phyloP scores from a whole-genome alignment of 2,888 invertebrate genomes.

The Gasteruption jaculator region DNA sequence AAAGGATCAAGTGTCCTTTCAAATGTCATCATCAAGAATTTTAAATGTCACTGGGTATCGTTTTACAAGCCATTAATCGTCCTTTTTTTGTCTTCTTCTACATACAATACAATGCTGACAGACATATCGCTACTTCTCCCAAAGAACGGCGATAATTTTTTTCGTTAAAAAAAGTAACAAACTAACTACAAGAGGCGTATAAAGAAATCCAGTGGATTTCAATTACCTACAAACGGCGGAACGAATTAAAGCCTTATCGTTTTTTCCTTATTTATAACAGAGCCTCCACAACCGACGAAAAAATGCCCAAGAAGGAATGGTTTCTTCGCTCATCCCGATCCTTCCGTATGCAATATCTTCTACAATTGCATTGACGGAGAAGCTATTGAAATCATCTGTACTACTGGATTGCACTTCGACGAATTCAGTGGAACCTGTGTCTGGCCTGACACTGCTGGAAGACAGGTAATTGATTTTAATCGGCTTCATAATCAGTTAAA shows the following conservation, averaged over 20 bases:
- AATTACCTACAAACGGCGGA: background rate
- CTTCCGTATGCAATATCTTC: conserved; percentile 77
- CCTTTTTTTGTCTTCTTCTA: no score
- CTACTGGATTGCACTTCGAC: conserved; percentile 86
- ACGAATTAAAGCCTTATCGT: conserved; percentile 3
- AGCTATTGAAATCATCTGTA: conserved; percentile 73
- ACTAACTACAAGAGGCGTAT: no score
- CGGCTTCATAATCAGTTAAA: no score
- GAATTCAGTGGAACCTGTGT: conserved; percentile 86
- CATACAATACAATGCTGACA: no score
- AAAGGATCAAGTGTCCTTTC: no score
- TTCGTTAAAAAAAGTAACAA: no score
- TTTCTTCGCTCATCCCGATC: conserved; percentile 86
- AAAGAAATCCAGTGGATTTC: no score
- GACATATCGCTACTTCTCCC: no score
- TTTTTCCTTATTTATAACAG: conserved; percentile 52
- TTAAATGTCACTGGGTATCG: no score
- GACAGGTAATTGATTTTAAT: conserved; percentile 61
- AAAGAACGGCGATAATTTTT: no score
- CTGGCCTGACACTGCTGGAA: conserved; percentile 78
- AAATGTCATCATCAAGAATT: no score
- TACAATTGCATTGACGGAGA: conserved; percentile 88
- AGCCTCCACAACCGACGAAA: conserved; percentile 67
- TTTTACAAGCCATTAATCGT: no score
- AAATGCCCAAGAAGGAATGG: conserved; percentile 83